Conservation (phyloP, 2,888 invertebrate genomes). For the Notocelia uddmanniana region DNA sequence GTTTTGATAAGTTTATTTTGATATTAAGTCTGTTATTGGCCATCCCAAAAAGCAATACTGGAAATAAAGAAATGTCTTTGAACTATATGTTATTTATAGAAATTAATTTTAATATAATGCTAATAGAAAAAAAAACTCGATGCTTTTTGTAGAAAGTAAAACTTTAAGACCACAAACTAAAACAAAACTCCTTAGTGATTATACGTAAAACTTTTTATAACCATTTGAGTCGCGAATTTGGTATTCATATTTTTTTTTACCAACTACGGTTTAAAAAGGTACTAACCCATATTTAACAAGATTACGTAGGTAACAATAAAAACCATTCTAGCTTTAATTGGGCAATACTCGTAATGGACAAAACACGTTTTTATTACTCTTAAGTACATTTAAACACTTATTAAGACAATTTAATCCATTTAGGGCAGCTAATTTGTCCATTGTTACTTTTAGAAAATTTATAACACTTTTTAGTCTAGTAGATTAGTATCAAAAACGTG, state of each 20-base stretch:
- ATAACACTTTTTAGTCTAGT: not conserved
- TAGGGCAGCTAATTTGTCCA: slow-evolving; percentile 30
- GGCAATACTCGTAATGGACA: slow-evolving; percentile 20
- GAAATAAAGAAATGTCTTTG: too few species aligned
- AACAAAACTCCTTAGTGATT: too few species aligned
- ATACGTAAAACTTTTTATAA: too few species aligned
- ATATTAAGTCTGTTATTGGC: not conserved
- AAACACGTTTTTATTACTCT: slow-evolving; percentile 24
- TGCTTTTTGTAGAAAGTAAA: too few species aligned
- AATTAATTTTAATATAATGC: too few species aligned
- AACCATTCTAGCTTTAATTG: slow-evolving; percentile 31
- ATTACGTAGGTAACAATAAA: slow-evolving; percentile 23
- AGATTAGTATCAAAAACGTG: slow-evolving; percentile 26
- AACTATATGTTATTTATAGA: too few species aligned
- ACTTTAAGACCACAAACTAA: too few species aligned
- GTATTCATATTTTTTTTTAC: not conserved
- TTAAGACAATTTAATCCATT: slow-evolving; percentile 38
- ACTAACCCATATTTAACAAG: slow-evolving; percentile 3
- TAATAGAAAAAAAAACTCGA: too few species aligned
- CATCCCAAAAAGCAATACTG: not conserved
- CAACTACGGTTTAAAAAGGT: not conserved
- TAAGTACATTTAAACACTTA: slow-evolving; percentile 32
- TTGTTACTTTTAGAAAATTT: slow-evolving; percentile 24
- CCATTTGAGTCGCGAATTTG: not conserved
- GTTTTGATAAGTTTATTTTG: slow-evolving; percentile 17